phyloP scores from a whole-genome alignment of 2,797 vertebrate genomes.

The Meriones psammophilus region DNA sequence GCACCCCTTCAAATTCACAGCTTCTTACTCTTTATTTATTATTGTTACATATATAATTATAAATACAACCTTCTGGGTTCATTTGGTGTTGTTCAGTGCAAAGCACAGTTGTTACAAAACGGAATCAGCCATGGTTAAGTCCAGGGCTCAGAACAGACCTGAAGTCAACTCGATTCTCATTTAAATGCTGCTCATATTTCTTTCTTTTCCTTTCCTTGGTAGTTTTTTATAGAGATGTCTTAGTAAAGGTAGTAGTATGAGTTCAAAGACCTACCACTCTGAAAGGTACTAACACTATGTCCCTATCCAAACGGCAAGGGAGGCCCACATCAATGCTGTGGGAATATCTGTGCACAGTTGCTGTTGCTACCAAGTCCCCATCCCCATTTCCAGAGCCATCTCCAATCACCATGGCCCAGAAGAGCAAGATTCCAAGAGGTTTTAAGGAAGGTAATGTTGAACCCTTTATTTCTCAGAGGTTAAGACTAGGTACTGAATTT shows the following conservation, averaged over 20 bases:
- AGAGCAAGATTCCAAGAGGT: neutral
- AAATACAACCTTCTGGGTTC: neutral
- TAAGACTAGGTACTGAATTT: neutral
- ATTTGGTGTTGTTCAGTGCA: neutral
- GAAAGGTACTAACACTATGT: neutral
- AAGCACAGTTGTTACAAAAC: constrained; percentile 11
- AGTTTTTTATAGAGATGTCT: constrained; percentile 9
- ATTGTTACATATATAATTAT: neutral
- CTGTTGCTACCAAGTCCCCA: neutral
- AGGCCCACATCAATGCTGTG: neutral
- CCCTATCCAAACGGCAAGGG: neutral
- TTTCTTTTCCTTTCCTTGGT: constrained; percentile 1
- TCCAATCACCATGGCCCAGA: neutral
- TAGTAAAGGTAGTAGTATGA: neutral
- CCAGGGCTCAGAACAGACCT: neutral
- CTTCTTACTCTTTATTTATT: neutral
- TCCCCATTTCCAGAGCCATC: neutral
- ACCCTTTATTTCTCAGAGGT: neutral
- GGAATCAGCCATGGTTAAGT: constrained; percentile 41
- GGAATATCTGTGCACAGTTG: neutral
- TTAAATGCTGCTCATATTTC: neutral
- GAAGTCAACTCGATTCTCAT: neutral
- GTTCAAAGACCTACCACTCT: constrained; percentile 16
- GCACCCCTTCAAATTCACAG: neutral
- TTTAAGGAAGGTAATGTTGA: neutral